Evolutionary conservation across 2,888 invertebrate genomes (phyloP).

Genomic region (Heterodera filipjevi): DNA sequence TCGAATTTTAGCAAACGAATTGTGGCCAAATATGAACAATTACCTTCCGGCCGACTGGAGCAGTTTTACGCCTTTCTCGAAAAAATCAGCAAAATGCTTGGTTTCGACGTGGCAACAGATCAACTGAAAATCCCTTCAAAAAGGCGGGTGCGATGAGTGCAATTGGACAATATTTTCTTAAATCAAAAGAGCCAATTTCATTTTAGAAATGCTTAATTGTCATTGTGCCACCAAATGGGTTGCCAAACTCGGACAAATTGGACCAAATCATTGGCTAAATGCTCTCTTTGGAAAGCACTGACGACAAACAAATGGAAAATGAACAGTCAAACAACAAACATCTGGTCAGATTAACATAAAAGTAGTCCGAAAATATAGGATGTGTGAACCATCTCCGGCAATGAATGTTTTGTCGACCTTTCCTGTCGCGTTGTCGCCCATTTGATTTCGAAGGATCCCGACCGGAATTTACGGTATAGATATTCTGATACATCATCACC

Average conservation of each 20-base stretch:
- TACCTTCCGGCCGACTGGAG: background rate
- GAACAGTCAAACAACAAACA: background rate
- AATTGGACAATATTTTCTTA: no score
- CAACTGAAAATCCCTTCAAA: background rate
- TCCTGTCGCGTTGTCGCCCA: background rate
- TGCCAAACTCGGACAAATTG: background rate
- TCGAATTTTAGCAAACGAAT: background rate
- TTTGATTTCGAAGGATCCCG: background rate
- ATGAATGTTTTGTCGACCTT: conserved; percentile 1
- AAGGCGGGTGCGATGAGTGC: background rate
- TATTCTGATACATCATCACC: background rate
- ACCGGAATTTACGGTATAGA: background rate
- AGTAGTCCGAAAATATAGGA: background rate
- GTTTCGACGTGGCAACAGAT: background rate
- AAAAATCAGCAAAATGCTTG: background rate
- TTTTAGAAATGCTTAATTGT: background rate
- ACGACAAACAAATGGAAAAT: background rate
- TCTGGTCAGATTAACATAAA: background rate
- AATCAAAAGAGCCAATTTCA: background rate
- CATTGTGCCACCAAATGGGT: background rate
- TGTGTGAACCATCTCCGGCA: background rate
- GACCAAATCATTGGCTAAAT: background rate
- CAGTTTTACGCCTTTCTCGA: background rate
- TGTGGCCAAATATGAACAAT: background rate
- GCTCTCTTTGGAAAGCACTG: background rate